Base-by-base conservation (phyloP, 2,888 invertebrate genomes). In the Sphaeridia pumilis region DNA sequence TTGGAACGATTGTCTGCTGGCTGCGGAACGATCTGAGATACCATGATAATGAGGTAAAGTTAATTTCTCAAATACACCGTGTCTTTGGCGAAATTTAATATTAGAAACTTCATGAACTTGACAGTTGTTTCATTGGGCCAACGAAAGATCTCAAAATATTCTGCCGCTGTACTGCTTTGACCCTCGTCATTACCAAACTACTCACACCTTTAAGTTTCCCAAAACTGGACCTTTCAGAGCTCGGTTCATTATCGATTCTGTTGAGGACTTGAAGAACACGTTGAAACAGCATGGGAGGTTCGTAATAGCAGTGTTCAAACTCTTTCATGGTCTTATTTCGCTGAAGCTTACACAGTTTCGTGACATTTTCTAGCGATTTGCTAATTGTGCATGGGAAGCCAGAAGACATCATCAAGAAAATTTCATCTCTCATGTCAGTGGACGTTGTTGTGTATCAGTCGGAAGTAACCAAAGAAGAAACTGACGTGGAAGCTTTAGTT, bases 341-440 rank as follows among this genome's bases (percentile, higher is more conserved):
- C 7, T 17, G 20, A 38, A 17, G 38, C 12, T 38, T 7, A 38
- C 7, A 31, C 31, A n/a, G 27, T 2, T 38, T 50, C 20, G 12
- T 14, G 24, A 34, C 1, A 31, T 7, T 31, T 48, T 47, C 12
- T 58, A 68, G 68, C 61, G 63, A 69, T 21, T 58, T 71, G 34
- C 67, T 67, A 54, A 60, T 67, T 17, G 67, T 68, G 36, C 58
- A 61, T 35, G 70, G 69, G 2, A 56, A 67, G 14, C 66, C 70
- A 22, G 65, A 64, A n/a, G 63, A 65, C 26, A 59, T 69, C 4
- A 59, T 71, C 12, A 26, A 55, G 1, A 59, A 61, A 4, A 56
- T 70, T 4, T 59, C 69, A 42, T 57, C 67, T 65, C 67, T 68
- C 55, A 70, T 69, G 67, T 65, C 64, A 21, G 66, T 69, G 34